phyloP scores from a whole-genome alignment of 2,797 vertebrate genomes.

The Limosa lapponica region DNA sequence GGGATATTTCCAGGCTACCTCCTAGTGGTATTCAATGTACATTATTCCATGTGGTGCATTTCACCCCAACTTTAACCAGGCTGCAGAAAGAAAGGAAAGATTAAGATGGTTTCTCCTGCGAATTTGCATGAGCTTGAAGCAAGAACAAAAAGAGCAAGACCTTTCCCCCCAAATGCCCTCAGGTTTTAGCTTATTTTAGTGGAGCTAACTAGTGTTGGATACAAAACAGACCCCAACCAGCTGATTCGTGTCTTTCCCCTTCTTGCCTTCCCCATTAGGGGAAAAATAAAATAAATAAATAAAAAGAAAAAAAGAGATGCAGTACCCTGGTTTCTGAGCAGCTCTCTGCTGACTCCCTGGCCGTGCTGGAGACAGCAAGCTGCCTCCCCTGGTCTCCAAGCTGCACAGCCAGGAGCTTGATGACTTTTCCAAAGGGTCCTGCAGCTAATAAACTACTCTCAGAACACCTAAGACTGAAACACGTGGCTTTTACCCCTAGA shows the following conservation, averaged over 20 bases:
- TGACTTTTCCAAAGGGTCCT: neutral
- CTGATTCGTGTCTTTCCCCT: neutral
- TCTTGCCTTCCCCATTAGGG: fast-evolving
- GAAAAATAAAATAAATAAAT: too few species aligned
- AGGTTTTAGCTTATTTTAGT: neutral
- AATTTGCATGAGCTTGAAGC: neutral
- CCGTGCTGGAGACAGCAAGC: fast-evolving
- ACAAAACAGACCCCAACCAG: neutral
- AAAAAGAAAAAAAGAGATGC: neutral
- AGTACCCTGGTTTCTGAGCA: neutral
- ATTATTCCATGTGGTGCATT: neutral
- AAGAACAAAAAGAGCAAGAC: neutral
- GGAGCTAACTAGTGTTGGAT: neutral
- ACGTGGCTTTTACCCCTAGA: neutral
- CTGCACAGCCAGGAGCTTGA: neutral
- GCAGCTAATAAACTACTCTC: neutral
- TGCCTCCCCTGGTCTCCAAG: neutral
- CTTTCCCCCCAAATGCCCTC: fast-evolving
- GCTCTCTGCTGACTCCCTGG: neutral
- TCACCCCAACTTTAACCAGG: neutral
- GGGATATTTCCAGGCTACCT: neutral
- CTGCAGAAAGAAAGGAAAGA: neutral
- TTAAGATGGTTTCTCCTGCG: neutral
- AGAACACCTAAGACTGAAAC: neutral
- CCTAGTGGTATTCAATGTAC: neutral